Evolutionary conservation across 2,888 invertebrate species (phyloP).

Genomic region (Encarsia formosa): DNA sequence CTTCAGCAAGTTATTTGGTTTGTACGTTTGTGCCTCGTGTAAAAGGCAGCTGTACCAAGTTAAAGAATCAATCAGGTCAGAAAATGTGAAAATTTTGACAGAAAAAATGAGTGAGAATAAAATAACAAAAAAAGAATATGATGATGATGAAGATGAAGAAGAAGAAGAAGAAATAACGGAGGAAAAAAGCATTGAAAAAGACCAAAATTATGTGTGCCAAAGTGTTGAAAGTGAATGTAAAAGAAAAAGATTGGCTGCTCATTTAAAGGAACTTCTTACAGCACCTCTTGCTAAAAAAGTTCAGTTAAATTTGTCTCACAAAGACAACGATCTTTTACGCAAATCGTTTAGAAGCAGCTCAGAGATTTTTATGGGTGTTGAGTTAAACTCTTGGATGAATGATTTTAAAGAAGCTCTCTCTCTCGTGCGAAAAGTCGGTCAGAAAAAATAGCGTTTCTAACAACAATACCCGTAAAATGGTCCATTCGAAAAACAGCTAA

Average conservation of each 20-base stretch:
- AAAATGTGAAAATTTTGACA: too few species aligned
- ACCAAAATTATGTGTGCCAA: constrained; percentile 7
- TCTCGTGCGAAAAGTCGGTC: neutral
- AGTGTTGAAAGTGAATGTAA: constrained; percentile 3
- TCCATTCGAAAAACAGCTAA: constrained; percentile 11
- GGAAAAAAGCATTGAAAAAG: neutral
- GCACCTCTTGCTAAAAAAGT: constrained; percentile 5
- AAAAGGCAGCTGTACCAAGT: neutral
- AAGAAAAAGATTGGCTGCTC: constrained; percentile 7
- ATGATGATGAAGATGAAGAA: too few species aligned
- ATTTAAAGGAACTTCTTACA: constrained; percentile 6
- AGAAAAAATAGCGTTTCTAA: neutral
- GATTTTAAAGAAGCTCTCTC: constrained; percentile 1
- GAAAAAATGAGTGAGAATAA: too few species aligned
- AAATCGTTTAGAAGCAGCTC: neutral
- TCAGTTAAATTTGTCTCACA: constrained; percentile 3
- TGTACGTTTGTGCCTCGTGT: neutral
- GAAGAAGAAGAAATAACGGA: constrained; percentile 3
- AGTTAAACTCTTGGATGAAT: neutral
- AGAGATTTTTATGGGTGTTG: neutral
- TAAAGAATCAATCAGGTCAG: neutral
- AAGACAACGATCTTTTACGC: too few species aligned
- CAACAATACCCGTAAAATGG: constrained; percentile 4
- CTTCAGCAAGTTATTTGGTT: neutral
- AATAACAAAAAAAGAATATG: too few species aligned